Base-by-base conservation (phyloP, 2,888 invertebrate species). In the Stenichneumon culpator region DNA sequence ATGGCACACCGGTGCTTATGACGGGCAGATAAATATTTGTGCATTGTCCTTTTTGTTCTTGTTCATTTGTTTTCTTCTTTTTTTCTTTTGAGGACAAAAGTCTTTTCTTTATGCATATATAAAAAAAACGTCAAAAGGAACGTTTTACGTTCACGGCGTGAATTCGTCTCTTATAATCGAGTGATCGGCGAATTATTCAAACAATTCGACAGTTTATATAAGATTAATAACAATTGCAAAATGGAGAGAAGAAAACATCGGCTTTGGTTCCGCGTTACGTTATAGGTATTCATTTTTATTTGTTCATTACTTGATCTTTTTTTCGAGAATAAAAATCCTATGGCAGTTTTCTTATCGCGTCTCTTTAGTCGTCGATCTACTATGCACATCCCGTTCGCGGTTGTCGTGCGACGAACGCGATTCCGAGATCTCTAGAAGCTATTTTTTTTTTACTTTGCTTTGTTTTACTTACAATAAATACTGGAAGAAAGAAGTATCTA, bases 401-500 rank as follows among this genome's bases (percentile, higher is more conserved):
- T n/a, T 50, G 60, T 69, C 75, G 75, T 67, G 54, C 63, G 74
- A 50, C 77, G 77, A 73, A 74, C 80, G 69, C 79, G 77, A 74
- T 82, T 86, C 39, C 14, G 79, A 84, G 63, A 77, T 83, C 73
- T 80, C 70, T 82, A 82, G 44, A 75, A 77, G 77, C 82, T 82
- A 84, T 65, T 47, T 52, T 52, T 9, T 39, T 67, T 60, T 72
- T 77, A 57, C 72, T 11, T 52, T 36, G 68, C 32, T 72, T 68
- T 65, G 73, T 57, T 82, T 84, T 83, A 86, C 86, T 89, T 88
- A 83, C 87, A 91, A 91, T 92, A 92, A 93, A 93, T 93, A 92
- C 87, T 92, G 93, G 92, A 92, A 92, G 93, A 92, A 90, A 91
- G 87, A 91, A 91, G 89, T 91, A 90, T 88, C 86, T 88, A 89